These are phyloP conservation scores for Chionis minor DNA, from an alignment of 2,113 vertebrate species.

Conservation along the genomic window DNA sequence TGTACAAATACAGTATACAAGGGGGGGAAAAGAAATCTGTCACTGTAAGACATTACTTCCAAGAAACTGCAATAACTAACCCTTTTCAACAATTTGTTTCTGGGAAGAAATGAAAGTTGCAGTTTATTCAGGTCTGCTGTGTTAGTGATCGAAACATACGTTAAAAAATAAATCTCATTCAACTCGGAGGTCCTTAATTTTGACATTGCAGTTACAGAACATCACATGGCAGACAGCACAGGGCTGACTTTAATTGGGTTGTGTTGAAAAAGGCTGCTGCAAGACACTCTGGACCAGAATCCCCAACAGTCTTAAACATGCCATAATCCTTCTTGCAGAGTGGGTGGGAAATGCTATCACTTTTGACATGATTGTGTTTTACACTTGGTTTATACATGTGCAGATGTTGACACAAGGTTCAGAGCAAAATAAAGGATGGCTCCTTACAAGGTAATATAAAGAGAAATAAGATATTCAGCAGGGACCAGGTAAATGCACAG, in stretches of 20 bases:
- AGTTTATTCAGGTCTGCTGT: neutral
- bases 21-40: neutral
- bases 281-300: neutral
- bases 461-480: neutral
- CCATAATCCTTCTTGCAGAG: neutral
- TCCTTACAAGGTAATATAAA: neutral
- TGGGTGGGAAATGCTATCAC: neutral
- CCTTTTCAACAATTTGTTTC: neutral
- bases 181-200: neutral
- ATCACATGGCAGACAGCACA: neutral
- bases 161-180: neutral
- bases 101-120: neutral
- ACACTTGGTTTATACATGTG: neutral
- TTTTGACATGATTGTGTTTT: neutral
- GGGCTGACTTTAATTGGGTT: neutral
- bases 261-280: neutral
- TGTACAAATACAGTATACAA: neutral
- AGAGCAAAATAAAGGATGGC: neutral
- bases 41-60: neutral
- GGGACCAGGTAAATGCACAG: neutral
- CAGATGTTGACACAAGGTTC: neutral
- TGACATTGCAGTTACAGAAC: neutral
- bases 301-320: neutral
- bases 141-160: neutral
- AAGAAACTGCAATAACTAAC: neutral